A percentile compares a stretch with the other conserved stretches of the same genome.
phyloP scores from a whole-genome alignment of 2,888 invertebrate genomes.

The Lampropteryx suffumata region DNA sequence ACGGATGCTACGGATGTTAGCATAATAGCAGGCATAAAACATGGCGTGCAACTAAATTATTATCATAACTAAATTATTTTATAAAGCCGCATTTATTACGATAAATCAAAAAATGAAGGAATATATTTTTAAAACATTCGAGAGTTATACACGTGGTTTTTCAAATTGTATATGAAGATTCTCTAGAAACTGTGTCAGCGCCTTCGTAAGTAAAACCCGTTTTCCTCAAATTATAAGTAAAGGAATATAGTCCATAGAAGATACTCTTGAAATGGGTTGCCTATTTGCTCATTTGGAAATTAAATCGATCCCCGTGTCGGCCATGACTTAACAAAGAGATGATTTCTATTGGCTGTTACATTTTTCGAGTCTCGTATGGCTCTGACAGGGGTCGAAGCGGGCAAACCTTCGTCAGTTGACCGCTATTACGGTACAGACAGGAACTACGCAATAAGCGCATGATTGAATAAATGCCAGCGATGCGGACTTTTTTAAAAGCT shows the following conservation, averaged over 20 bases:
- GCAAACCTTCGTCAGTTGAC: constrained; percentile 44
- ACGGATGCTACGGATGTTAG: no score
- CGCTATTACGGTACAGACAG: constrained; percentile 25
- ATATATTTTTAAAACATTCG: no score
- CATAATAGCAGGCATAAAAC: no score
- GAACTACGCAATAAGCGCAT: constrained; percentile 24
- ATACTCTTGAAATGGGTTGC: background rate
- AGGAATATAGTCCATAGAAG: background rate
- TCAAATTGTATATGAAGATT: no score
- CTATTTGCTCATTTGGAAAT: background rate
- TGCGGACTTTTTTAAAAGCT: constrained; percentile 15
- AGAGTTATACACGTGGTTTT: no score
- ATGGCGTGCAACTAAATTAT: no score
- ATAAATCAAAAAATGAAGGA: no score
- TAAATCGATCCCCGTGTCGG: constrained; percentile 10
- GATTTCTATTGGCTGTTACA: constrained; percentile 35
- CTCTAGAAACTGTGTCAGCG: no score
- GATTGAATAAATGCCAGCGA: constrained; percentile 23
- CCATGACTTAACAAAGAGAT: constrained; percentile 16
- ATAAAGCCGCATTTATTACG: no score
- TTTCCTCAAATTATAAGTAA: no score
- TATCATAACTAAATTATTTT: no score
- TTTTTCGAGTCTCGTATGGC: constrained; percentile 43
- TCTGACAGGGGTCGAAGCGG: constrained; percentile 44
- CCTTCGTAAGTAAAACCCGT: no score